A percentile compares a stretch with the other conserved stretches of the same genome.
phyloP scores from a whole-genome alignment of 2,113 vertebrate genomes.

The Columba janthina region DNA sequence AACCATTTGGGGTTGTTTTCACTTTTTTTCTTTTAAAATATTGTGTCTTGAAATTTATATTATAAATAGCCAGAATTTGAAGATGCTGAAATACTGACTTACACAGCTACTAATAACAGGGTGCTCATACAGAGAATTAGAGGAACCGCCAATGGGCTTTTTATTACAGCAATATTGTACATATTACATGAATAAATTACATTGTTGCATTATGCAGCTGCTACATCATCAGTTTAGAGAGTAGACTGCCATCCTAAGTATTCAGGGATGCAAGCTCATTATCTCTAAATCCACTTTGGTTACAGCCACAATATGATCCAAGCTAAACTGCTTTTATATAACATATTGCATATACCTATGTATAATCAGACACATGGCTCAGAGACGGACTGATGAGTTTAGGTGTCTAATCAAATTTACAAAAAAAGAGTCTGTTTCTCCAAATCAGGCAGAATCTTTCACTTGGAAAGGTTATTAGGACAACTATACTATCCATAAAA shows the following conservation, averaged over 20 bases:
- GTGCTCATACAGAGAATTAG: constrained; percentile 49
- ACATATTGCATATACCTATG: constrained; percentile 10
- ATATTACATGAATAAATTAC: constrained; percentile 69
- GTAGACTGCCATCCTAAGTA: constrained; percentile 18
- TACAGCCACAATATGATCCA: constrained; percentile 41
- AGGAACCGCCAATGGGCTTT: constrained; percentile 60
- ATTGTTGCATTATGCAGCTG: constrained; percentile 55
- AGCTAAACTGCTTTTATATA: constrained; percentile 47
- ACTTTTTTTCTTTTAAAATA: neutral
- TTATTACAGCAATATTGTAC: constrained; percentile 54
- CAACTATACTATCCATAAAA: constrained; percentile 60
- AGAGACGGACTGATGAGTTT: constrained; percentile 46
- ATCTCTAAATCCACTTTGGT: constrained; percentile 69
- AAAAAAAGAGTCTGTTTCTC: constrained; percentile 18
- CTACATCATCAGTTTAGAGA: constrained; percentile 66
- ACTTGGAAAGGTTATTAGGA: constrained; percentile 57
- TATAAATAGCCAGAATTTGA: constrained; percentile 40
- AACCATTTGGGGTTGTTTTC: neutral
- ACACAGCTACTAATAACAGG: constrained; percentile 52
- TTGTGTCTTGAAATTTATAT: constrained; percentile 2
- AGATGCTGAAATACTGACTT: constrained; percentile 51
- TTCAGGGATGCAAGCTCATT: constrained; percentile 63
- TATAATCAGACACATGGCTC: constrained; percentile 46
- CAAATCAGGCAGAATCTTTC: constrained; percentile 44
- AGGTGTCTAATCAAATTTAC: constrained; percentile 60